Evolutionary conservation across 2,888 invertebrate species (phyloP), one percentile per base, ranked within the genome.

Genomic region (Coelopa pilipes): DNA sequence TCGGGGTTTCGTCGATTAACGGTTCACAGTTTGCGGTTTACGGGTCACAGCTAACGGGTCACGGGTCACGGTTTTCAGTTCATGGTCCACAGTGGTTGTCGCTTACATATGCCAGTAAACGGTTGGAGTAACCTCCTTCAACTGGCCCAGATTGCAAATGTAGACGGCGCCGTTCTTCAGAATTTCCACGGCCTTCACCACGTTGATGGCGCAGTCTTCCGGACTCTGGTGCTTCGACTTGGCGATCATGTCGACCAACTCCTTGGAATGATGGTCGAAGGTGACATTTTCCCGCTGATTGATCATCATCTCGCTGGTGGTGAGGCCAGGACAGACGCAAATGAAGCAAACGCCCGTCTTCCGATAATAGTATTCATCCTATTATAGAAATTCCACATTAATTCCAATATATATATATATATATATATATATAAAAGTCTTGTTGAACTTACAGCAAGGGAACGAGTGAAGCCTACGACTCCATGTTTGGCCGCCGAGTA

Each of bases 401-500:
- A 59, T 15, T 19, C 12, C 9, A 15, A 34, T 50, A 47, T 17
- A 4, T 21, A 34, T 65, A 24, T 7, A 17, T 49, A 49, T n/a
- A 11, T 47, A n/a, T 17, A 49, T 50, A 34, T 19, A 49, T n/a
- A 17, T 47, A 17, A 10, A 4, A 13, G 11, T 62, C 17, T 49
- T 47, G 1, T 66, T 46, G 17, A 46, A 75, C 78, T 76, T 78
- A 83, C 82, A 4, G 80, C 85, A 79, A 87, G 81, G 2, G 86
- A 85, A 17, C 85, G 84, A 3, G 87, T 87, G 74, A 87, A 86
- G 59, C 86, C 87, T 7, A 87, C 72, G 10, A 87, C 83, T 73
- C 87, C 87, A 65, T 86, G 86, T 67, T 86, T 87, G 70, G 86
- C 85, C 5, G 86, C 86, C 2, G 85, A 78, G 50, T 86, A 87